These are phyloP conservation scores for Panulirus ornatus DNA, from an alignment of 1,140 invertebrate genomes.

Conservation along the genomic window DNA sequence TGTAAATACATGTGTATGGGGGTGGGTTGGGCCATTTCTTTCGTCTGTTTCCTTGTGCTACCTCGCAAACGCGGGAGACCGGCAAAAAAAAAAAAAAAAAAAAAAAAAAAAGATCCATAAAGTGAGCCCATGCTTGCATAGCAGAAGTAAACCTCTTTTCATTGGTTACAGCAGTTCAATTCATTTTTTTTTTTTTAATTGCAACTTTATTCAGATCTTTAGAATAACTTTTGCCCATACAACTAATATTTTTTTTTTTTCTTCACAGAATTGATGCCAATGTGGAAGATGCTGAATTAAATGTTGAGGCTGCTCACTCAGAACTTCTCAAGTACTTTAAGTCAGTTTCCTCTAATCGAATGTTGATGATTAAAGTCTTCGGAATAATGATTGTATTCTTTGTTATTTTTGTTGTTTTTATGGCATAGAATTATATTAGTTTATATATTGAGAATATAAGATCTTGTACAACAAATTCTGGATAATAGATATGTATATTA, in stretches of 20 bases:
- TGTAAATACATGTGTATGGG: too few species aligned
- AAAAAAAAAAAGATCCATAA: too few species aligned
- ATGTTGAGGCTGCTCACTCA: slow-evolving; percentile 97
- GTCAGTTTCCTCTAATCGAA: slow-evolving; percentile 97
- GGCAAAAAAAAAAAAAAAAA: too few species aligned
- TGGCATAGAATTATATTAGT: slow-evolving; percentile 82
- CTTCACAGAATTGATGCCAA: slow-evolving; percentile 94
- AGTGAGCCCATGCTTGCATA: too few species aligned
- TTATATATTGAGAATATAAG: not conserved
- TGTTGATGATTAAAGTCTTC: slow-evolving; percentile 99
- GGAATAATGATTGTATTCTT: slow-evolving; percentile 99
- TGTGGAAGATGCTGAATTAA: slow-evolving; percentile 95
- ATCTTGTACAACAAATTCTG: not conserved
- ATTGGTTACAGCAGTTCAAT: too few species aligned
- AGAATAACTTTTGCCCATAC: not conserved
- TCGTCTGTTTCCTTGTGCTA: too few species aligned
- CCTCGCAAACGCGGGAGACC: too few species aligned
- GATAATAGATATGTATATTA: not conserved
- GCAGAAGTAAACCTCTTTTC: too few species aligned
- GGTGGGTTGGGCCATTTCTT: too few species aligned
- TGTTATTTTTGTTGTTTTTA: slow-evolving; percentile 98
- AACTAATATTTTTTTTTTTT: slow-evolving; percentile 38
- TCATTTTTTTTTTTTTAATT: not conserved
- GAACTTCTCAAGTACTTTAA: slow-evolving; percentile 99
- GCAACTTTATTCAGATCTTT: not conserved